phyloP scores from a whole-genome alignment of 2,113 vertebrate genomes.

The Odocoileus hemionus region DNA sequence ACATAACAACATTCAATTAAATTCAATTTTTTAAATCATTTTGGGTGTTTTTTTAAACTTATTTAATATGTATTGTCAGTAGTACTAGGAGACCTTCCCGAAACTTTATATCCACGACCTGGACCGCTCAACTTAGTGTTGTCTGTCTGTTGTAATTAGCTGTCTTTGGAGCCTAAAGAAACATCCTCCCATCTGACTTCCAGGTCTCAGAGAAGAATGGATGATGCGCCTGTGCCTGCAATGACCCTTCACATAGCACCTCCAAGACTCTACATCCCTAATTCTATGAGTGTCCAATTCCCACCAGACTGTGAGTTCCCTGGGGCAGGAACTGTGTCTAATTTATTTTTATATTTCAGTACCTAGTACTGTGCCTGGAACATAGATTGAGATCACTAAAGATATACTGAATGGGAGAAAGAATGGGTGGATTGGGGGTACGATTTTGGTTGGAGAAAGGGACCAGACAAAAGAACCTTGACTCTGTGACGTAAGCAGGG shows the following conservation, averaged over 20 bases:
- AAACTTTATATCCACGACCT: neutral
- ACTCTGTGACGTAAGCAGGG: neutral
- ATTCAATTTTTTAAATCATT: slow-evolving; percentile 35
- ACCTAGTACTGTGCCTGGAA: neutral
- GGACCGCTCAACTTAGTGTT: slow-evolving; percentile 13
- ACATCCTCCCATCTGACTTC: neutral
- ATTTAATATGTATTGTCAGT: slow-evolving; percentile 20
- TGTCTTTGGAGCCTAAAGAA: neutral
- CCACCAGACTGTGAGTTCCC: neutral
- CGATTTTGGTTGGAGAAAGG: neutral
- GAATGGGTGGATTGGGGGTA: neutral
- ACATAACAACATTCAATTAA: slow-evolving; percentile 51
- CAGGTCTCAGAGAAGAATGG: neutral
- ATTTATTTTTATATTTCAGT: neutral
- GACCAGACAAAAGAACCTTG: neutral
- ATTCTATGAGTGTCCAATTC: neutral
- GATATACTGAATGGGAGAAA: neutral
- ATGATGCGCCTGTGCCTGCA: rapidly evolving
- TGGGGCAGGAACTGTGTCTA: neutral
- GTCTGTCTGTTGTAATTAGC: neutral
- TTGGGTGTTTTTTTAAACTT: slow-evolving; percentile 20
- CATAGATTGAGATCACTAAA: neutral
- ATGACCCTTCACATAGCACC: neutral
- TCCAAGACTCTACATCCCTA: neutral
- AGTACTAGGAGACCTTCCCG: neutral